A percentile compares a stretch with the other conserved stretches of the same genome.
phyloP scores from a whole-genome alignment of 2,888 invertebrate genomes.

The Caenorhabditis zanzibari region DNA sequence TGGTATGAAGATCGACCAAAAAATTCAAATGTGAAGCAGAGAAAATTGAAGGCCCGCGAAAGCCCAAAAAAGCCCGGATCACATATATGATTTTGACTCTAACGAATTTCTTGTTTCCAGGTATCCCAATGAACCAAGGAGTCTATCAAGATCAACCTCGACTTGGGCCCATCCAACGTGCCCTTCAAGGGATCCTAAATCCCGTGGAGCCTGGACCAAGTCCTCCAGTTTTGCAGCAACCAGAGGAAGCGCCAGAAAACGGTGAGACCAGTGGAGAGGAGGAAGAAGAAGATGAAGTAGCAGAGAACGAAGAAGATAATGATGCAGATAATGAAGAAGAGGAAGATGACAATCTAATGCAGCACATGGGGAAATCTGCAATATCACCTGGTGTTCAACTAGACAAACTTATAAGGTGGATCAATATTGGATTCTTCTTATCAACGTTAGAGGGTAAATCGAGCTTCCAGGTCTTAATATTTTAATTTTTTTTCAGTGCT shows the following conservation, averaged over 20 bases:
- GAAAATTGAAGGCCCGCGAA: no score
- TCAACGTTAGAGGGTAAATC: slow-evolving; percentile 38
- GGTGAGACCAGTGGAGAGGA: no score
- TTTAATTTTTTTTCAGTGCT: slow-evolving; percentile 23
- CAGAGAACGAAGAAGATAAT: background rate
- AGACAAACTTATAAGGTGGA: slow-evolving; percentile 16
- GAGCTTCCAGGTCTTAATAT: background rate
- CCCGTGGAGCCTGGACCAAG: background rate
- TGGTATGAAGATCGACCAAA: no score
- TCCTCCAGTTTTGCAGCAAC: background rate
- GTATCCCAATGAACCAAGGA: no score
- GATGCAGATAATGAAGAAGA: slow-evolving; percentile 7
- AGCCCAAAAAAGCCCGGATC: no score
- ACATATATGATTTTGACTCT: no score
- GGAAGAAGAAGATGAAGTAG: background rate
- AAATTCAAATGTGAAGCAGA: no score
- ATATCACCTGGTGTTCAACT: background rate
- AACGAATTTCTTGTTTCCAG: no score
- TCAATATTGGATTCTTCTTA: slow-evolving; percentile 40
- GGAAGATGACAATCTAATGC: slow-evolving; percentile 23
- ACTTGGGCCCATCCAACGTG: background rate
- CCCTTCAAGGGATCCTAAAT: background rate
- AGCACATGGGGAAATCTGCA: background rate
- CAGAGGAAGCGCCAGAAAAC: no score
- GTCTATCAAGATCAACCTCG: background rate